A percentile compares a stretch with the other conserved stretches of the same genome.
Evolutionary conservation across 2,113 vertebrate genomes (phyloP).

Genomic region (Podiceps cristatus): DNA sequence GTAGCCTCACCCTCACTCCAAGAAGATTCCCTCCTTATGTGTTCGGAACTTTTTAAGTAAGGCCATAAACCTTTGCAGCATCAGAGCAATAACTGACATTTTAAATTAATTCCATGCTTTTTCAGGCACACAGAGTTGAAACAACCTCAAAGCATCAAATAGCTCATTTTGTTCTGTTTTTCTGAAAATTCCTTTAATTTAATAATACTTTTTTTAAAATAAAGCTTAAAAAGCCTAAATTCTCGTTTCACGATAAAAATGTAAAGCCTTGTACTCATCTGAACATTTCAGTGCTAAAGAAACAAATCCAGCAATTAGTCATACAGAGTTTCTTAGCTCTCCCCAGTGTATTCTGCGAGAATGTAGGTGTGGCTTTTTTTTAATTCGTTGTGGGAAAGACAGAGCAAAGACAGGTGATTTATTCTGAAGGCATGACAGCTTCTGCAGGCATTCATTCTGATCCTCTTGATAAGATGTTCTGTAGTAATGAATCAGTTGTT

Average conservation of each 20-base stretch:
- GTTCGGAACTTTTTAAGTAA: not conserved
- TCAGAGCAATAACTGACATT: not conserved
- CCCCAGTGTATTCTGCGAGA: not conserved
- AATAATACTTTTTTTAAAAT: not conserved
- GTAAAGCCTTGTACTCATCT: not conserved
- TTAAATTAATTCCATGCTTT: not conserved
- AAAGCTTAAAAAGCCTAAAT: not conserved
- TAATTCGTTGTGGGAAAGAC: not conserved
- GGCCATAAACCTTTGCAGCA: not conserved
- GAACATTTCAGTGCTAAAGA: not conserved
- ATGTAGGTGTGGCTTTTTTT: not conserved
- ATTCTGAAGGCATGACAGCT: not conserved
- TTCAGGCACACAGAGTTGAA: not conserved
- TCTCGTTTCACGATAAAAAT: not conserved
- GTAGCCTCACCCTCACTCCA: not conserved
- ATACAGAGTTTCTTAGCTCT: not conserved
- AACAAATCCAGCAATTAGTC: not conserved
- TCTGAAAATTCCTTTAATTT: not conserved
- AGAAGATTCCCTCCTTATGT: not conserved
- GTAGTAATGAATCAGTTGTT: not conserved
- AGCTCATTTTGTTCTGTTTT: not conserved
- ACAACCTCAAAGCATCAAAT: not conserved
- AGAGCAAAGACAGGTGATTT: not conserved
- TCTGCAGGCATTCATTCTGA: not conserved
- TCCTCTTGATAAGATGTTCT: not conserved